phyloP scores from a whole-genome alignment of 2,113 vertebrate species.

The Phalacrocorax pelagicus region DNA sequence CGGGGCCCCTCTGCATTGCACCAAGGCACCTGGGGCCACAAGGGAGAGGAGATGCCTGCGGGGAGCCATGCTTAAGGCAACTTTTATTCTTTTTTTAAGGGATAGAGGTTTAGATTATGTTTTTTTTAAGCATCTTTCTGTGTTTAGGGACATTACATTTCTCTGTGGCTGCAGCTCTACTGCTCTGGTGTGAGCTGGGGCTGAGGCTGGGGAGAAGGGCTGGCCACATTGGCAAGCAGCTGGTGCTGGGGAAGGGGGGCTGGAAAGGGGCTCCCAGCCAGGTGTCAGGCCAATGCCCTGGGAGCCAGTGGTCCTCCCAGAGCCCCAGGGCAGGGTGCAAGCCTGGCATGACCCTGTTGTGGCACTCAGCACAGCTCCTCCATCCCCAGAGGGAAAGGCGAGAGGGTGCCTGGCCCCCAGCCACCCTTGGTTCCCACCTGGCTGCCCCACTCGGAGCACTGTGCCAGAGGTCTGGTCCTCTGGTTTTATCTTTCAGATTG shows the following conservation, averaged over 20 bases:
- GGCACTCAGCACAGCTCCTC: fast-evolving
- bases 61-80: not conserved
- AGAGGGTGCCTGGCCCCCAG: not conserved
- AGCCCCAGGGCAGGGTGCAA: not conserved
- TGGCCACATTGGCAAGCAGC: not conserved
- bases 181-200: not conserved
- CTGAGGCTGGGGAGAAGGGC: not conserved
- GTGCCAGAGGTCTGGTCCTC: not conserved
- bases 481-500: not conserved
- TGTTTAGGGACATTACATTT: not conserved
- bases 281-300: not conserved
- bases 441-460: not conserved
- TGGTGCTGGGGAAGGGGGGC: not conserved
- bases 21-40: not conserved
- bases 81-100: not conserved
- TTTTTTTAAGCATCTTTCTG: not conserved
- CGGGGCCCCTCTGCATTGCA: fast-evolving
- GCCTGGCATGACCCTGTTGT: not conserved
- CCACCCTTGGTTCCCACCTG: not conserved
- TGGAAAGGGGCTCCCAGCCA: not conserved
- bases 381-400: not conserved
- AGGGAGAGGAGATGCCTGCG: not conserved
- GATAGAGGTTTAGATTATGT: not conserved
- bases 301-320: not conserved
- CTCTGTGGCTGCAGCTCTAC: not conserved